These are phyloP conservation scores for Poecilia latipinna DNA, from an alignment of 2,113 vertebrate genomes.

Conservation along the genomic window DNA sequence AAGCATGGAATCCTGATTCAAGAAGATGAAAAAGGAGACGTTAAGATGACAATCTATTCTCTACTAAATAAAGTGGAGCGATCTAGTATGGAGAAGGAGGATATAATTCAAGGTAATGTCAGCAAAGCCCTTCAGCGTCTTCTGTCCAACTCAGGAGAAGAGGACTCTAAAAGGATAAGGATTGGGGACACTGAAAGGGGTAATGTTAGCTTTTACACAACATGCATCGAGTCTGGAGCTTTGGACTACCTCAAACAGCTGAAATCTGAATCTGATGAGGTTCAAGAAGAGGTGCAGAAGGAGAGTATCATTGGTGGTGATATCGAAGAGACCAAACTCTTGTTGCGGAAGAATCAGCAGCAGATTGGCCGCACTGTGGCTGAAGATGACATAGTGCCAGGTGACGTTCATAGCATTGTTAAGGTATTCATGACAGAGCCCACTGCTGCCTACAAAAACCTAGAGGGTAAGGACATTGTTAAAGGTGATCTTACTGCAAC, in stretches of 20 bases:
- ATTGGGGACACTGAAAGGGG: constrained; percentile 86
- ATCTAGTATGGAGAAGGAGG: constrained; percentile 76
- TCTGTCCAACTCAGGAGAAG: constrained; percentile 78
- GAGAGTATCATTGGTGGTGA: constrained; percentile 86
- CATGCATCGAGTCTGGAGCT: constrained; percentile 91
- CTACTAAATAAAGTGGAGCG: constrained; percentile 85
- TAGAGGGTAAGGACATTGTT: constrained; percentile 82
- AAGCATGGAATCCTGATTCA: constrained; percentile 92
- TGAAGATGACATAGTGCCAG: constrained; percentile 87
- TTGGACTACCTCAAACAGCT: constrained; percentile 89
- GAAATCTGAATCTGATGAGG: constrained; percentile 77
- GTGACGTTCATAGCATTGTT: constrained; percentile 84
- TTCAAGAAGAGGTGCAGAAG: constrained; percentile 62
- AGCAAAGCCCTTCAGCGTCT: constrained; percentile 84
- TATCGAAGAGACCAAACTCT: constrained; percentile 84
- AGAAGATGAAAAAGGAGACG: constrained; percentile 90
- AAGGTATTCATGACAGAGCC: constrained; percentile 87
- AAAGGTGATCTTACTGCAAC: constrained; percentile 86
- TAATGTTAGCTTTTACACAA: constrained; percentile 93
- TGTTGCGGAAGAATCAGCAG: constrained; percentile 81
- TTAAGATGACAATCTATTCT: constrained; percentile 93
- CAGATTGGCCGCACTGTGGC: constrained; percentile 84
- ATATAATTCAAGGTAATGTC: constrained; percentile 87
- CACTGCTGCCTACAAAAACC: constrained; percentile 70
- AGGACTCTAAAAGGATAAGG: constrained; percentile 77